These are phyloP conservation scores for Venustaconcha ellipsiformis DNA, from an alignment of 1,140 invertebrate genomes.

Conservation along the genomic window DNA sequence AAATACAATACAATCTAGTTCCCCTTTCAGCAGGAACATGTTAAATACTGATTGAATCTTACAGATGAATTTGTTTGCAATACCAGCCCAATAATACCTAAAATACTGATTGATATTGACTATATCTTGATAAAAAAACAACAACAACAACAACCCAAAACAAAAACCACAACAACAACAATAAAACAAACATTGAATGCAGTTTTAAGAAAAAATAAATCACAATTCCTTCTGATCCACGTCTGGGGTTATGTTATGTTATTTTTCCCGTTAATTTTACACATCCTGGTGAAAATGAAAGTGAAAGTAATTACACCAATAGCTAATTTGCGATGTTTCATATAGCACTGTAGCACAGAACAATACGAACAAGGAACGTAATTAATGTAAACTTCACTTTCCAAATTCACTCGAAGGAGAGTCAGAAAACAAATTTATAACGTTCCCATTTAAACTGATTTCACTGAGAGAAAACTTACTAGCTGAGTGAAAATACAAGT, in stretches of 20 bases:
- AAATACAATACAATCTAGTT: neutral
- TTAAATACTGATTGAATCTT: too few relatives aligned
- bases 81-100: too few relatives aligned
- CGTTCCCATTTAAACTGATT: neutral
- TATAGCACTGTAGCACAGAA: neutral
- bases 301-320: neutral
- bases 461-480: neutral
- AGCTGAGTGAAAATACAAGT: neutral
- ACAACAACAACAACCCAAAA: too few relatives aligned
- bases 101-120: too few relatives aligned
- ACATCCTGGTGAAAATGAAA: neutral
- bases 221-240: constrained; percentile 20
- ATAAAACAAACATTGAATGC: too few relatives aligned
- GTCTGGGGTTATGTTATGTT: constrained; percentile 10
- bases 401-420: too few relatives aligned
- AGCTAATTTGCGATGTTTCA: neutral
- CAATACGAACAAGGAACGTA: neutral
- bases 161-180: too few relatives aligned
- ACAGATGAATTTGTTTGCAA: too few relatives aligned
- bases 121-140: too few relatives aligned
- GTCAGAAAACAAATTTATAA: neutral
- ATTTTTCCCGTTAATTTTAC: neutral
- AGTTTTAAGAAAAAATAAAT: neutral
- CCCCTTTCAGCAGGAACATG: neutral
- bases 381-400: neutral